phyloP scores from a whole-genome alignment of 2,113 vertebrate genomes.

The Catharus bicknelli region DNA sequence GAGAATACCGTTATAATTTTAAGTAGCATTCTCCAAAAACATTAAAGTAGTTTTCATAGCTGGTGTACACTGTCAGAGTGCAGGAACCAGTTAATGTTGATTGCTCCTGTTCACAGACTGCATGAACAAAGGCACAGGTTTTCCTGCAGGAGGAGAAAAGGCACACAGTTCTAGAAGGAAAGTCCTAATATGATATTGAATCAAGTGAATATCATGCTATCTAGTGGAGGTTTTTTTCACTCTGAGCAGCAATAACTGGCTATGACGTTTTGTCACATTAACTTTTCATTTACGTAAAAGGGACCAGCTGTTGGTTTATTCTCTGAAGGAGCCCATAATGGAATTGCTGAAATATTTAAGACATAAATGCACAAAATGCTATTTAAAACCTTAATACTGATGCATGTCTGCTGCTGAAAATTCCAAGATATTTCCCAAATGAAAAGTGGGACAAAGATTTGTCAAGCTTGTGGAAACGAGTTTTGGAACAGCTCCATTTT shows the following conservation, averaged over 20 bases:
- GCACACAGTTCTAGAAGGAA: background rate
- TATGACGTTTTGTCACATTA: background rate
- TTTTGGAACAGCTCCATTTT: background rate
- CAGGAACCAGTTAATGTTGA: background rate
- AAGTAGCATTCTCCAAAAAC: background rate
- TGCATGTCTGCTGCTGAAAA: conserved; percentile 1
- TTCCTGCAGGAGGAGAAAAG: background rate
- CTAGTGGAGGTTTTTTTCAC: background rate
- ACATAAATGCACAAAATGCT: conserved; percentile 35
- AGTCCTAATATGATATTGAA: background rate
- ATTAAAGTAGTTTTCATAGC: background rate
- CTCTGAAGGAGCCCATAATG: conserved; percentile 33
- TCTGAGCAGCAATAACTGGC: background rate
- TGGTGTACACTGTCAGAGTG: fast-evolving
- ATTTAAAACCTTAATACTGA: conserved; percentile 17
- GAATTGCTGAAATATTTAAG: conserved; percentile 62
- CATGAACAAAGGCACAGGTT: background rate
- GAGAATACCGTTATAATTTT: background rate
- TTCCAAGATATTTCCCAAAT: background rate
- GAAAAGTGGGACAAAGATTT: background rate
- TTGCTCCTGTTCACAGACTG: background rate
- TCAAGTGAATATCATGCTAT: background rate
- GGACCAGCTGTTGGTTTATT: conserved; percentile 36
- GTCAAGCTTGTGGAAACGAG: background rate
- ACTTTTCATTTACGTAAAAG: conserved; percentile 28